Conservation (phyloP, 2,888 invertebrate genomes). For the Ellobium chinense region DNA sequence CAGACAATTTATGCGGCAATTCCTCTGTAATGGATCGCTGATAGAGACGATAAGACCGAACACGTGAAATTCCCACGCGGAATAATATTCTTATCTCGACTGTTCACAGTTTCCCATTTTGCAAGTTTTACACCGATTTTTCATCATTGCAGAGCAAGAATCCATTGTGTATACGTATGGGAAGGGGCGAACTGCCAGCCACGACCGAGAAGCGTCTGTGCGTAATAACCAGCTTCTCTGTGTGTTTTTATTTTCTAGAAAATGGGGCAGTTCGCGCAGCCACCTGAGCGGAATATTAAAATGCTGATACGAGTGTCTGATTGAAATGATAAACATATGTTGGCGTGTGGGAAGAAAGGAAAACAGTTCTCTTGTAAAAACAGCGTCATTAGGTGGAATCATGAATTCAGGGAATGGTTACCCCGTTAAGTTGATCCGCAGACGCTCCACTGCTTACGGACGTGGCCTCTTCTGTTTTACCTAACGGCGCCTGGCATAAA, state of each 20-base stretch:
- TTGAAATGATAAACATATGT: not conserved
- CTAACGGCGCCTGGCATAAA: conserved; percentile 10
- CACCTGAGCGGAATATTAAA: conserved; percentile 10
- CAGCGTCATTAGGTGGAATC: not conserved
- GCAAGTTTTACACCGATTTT: not conserved
- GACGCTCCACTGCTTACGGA: not conserved
- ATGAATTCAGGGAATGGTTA: not conserved
- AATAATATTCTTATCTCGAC: not conserved
- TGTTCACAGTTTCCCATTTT: not conserved
- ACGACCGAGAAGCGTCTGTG: too few species aligned
- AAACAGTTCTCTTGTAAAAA: not conserved
- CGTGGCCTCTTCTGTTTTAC: not conserved
- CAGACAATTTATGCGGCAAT: not conserved
- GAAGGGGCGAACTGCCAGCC: too few species aligned
- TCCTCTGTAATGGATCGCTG: not conserved
- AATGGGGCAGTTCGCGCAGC: too few species aligned
- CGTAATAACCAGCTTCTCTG: too few species aligned
- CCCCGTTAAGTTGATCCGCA: not conserved
- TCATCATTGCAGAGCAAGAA: too few species aligned
- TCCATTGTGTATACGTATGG: too few species aligned
- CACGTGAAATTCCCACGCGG: not conserved
- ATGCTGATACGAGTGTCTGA: not conserved
- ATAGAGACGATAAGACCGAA: not conserved
- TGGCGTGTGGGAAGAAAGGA: not conserved
- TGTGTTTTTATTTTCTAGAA: too few species aligned